Conservation (phyloP, 2,797 vertebrate genomes). For the Cirrhinus molitorella region DNA sequence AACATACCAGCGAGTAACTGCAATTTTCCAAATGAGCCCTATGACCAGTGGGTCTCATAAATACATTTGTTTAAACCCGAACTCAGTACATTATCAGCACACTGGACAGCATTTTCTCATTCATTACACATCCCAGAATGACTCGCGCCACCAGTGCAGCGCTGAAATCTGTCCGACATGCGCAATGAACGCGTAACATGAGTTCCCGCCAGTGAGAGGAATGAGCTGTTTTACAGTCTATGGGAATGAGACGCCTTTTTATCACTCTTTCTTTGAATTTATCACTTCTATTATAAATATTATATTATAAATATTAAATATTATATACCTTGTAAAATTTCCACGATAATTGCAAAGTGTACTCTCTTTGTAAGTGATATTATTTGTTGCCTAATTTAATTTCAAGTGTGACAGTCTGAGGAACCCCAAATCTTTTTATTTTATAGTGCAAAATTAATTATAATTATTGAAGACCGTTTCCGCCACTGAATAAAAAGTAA, state of each 20-base stretch:
- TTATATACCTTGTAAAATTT: too few relatives aligned
- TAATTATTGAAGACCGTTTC: too few relatives aligned
- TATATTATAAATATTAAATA: too few relatives aligned
- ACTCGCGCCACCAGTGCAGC: conserved; percentile 6
- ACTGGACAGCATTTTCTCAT: conserved; percentile 47
- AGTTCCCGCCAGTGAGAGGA: conserved; percentile 7
- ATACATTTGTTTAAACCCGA: neutral
- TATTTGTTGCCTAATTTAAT: neutral
- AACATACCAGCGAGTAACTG: conserved; percentile 6
- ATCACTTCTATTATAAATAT: too few relatives aligned
- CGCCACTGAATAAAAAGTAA: too few relatives aligned
- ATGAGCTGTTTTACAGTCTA: too few relatives aligned
- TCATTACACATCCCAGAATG: conserved; percentile 58
- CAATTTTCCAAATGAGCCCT: neutral
- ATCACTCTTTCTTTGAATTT: neutral
- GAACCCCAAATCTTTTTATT: neutral
- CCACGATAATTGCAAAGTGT: too few relatives aligned
- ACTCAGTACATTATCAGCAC: conserved; percentile 14
- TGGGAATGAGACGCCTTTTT: too few relatives aligned
- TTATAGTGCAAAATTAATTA: neutral
- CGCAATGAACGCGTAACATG: neutral
- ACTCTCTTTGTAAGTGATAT: too few relatives aligned
- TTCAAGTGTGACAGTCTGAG: neutral
- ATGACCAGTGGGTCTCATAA: neutral
- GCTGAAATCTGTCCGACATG: conserved; percentile 36